Evolutionary conservation across 2,113 vertebrate genomes (phyloP), one percentile per base, ranked within the genome.

Genomic region (Argyrosomus japonicus): DNA sequence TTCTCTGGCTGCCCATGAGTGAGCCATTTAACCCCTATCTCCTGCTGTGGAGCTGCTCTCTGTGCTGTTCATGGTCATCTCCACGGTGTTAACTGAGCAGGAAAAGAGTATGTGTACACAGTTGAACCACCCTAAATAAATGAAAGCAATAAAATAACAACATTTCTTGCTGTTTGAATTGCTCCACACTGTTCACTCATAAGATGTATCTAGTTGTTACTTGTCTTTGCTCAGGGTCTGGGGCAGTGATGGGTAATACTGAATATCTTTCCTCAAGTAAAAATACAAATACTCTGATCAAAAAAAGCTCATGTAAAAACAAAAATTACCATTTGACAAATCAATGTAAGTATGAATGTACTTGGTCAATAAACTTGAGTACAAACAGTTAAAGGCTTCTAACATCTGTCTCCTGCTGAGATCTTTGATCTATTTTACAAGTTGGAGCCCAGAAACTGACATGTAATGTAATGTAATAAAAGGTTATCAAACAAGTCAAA

Each of bases 61-160:
- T 56, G 29, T 45, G 50, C 40, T 72, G 81, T 83, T 89, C 62
- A 75, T 71, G 58, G 61, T 87, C 54, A 64, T 69, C 68, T 79
- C 19, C 72, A 75, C n/a, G 69, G 70, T 27, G 50, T 51, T 25
- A 48, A 69, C 56, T 83, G 43, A 45, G 56, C 61, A 74, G 48
- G 67, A n/a, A 64, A 65, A 12, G 1, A 27, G 13, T 23, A 11
- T 23, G 57, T 64, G 48, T 51, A 54, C 32, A 69, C 29, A 70
- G 18, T 11, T 23, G 4, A 73, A 54, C 62, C 21, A 36, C 4
- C 19, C 8, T 8, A 50, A 67, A 76, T 63, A 67, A 48, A 81
- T 48, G 15, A 75, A 75, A 2, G 19, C 25, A 64, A 51, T 27
- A n/a, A 68, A 50, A 19, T 18, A 53, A 25, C 10, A 21, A 25